Percentiles rank a stretch among this genome's conserved stretches.
Conservation (phyloP, 1,140 invertebrate genomes). For the Bombus waltoni region DNA sequence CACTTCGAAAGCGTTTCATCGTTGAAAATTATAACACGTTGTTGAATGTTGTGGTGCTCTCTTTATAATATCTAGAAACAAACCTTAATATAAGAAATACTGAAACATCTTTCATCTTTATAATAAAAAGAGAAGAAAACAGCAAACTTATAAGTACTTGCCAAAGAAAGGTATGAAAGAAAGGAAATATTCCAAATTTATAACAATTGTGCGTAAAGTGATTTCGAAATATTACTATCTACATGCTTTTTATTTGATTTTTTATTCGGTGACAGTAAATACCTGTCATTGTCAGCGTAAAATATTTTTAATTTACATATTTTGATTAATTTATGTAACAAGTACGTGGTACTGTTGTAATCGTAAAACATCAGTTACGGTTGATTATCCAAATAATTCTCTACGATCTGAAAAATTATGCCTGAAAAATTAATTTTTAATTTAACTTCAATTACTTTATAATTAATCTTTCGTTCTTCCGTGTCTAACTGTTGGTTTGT, state of each 20-base stretch:
- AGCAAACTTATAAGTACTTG: not conserved
- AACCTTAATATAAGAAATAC: not conserved
- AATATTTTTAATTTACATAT: not conserved
- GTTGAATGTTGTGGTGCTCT: not conserved
- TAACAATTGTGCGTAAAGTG: not conserved
- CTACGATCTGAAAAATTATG: not conserved
- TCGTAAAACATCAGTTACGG: not conserved
- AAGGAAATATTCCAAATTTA: not conserved
- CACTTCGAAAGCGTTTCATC: slow-evolving; percentile 7
- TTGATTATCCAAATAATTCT: not conserved
- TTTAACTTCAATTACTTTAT: not conserved
- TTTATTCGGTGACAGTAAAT: no score
- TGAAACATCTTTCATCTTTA: not conserved
- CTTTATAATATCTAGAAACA: not conserved
- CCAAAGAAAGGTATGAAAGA: not conserved
- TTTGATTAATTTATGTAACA: not conserved
- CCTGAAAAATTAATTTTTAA: not conserved
- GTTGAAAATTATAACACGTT: not conserved
- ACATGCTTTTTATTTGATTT: not conserved
- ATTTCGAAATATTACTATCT: not conserved
- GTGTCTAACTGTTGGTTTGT: not conserved
- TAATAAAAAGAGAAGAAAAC: not conserved
- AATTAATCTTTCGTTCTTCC: not conserved
- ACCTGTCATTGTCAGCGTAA: no score
- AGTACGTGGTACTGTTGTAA: not conserved